These are phyloP conservation scores for Callionymus lyra DNA, from an alignment of 2,113 vertebrate genomes.

Conservation along the genomic window DNA sequence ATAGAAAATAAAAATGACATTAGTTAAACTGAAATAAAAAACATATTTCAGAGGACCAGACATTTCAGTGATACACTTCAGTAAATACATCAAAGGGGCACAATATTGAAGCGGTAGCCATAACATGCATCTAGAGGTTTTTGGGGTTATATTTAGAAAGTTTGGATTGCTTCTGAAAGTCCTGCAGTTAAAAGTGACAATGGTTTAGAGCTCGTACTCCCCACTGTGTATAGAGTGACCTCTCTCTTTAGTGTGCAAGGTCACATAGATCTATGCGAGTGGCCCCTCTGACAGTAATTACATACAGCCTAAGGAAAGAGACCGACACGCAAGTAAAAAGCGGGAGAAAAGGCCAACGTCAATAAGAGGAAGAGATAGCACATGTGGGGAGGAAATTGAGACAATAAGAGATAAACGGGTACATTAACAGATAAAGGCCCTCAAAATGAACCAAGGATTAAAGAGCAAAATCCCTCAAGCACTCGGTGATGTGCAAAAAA, in stretches of 20 bases:
- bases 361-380: slow-evolving; percentile 9
- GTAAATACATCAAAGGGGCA: neutral
- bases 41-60: too few relatives aligned
- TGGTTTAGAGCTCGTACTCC: slow-evolving; percentile 7
- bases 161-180: slow-evolving; percentile 20
- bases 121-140: slow-evolving; percentile 4
- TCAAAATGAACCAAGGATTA: slow-evolving; percentile 42
- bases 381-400: slow-evolving; percentile 12
- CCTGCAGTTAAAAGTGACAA: slow-evolving; percentile 10
- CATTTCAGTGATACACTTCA: too few relatives aligned
- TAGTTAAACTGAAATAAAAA: too few relatives aligned
- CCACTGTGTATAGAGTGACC: slow-evolving; percentile 33
- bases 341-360: slow-evolving; percentile 8
- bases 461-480: slow-evolving; percentile 38
- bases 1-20: too few relatives aligned
- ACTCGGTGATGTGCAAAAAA: slow-evolving; percentile 31
- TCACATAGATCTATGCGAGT: slow-evolving; percentile 50
- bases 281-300: slow-evolving; percentile 62
- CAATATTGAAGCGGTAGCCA: neutral
- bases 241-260: slow-evolving; percentile 51
- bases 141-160: slow-evolving; percentile 14
- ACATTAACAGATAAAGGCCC: slow-evolving; percentile 34
- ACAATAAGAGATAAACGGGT: slow-evolving; percentile 39
- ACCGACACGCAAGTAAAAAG: slow-evolving; percentile 23
- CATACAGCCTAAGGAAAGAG: slow-evolving; percentile 52